Evolutionary conservation across 2,888 invertebrate genomes (phyloP).

Genomic region (Oscheius sp.): DNA sequence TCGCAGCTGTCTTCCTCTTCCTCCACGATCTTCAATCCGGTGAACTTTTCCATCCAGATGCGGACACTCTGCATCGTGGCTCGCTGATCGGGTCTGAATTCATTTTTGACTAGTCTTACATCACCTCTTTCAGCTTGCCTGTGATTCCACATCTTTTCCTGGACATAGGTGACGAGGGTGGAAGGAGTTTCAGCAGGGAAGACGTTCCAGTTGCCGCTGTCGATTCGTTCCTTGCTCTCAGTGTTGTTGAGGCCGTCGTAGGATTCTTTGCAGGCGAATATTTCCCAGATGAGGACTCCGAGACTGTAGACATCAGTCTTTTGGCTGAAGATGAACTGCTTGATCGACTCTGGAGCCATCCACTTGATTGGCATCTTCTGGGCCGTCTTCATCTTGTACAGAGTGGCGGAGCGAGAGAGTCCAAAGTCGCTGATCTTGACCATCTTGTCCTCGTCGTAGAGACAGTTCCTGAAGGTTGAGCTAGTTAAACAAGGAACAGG

Average conservation of each 20-base stretch:
- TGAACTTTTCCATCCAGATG: too few species aligned
- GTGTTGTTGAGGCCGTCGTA: neutral
- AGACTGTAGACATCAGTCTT: slow-evolving; percentile 51
- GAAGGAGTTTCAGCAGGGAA: neutral
- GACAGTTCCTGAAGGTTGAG: slow-evolving; percentile 20
- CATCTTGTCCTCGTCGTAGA: slow-evolving; percentile 4
- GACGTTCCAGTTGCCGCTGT: neutral
- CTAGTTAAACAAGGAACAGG: too few species aligned
- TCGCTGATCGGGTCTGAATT: neutral
- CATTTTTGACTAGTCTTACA: too few species aligned
- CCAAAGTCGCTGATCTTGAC: slow-evolving; percentile 56
- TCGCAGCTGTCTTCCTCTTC: too few species aligned
- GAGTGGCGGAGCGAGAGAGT: slow-evolving; percentile 31
- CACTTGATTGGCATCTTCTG: slow-evolving; percentile 44
- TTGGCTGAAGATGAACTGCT: slow-evolving; percentile 35
- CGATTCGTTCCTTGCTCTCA: neutral
- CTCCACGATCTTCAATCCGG: too few species aligned
- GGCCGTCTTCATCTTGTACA: neutral
- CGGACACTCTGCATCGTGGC: slow-evolving; percentile 9
- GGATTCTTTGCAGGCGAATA: slow-evolving; percentile 33
- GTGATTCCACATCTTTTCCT: slow-evolving; percentile 5
- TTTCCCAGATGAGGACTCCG: slow-evolving; percentile 49
- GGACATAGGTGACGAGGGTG: neutral
- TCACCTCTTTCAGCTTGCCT: neutral
- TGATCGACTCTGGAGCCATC: slow-evolving; percentile 46